Base-by-base conservation (phyloP, 2,888 invertebrate species). In the Lasioglossum marginatum region DNA sequence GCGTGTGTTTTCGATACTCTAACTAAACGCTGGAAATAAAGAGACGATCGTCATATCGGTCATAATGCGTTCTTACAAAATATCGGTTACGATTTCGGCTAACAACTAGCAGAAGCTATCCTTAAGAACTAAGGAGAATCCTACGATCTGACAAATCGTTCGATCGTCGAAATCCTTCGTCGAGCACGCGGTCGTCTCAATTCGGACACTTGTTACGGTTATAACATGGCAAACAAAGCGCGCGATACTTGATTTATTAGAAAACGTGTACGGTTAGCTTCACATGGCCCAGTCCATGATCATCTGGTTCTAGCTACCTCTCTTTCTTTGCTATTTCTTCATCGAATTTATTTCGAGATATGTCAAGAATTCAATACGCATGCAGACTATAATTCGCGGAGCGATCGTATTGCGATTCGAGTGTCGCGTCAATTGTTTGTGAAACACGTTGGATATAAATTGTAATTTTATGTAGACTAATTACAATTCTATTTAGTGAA, bases 41-140 rank as follows among this genome's bases (percentile, higher is more conserved):
- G 34, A 43, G 72, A 72, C 76, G 71, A 45, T 48, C 74, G 68
- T 19, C 45, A 43, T 79, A 45, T 81, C 52, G 75, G 75, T 34
- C 70, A 70, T 71, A 37, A 80, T 37, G 37, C 57, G 52, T 52
- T 48, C 70, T 79, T 79, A 73, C 60, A 34, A 63, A 77, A 86
- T 86, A 85, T 73, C 72, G 87, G 66, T 81, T 85, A 81, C 63
- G 43, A 72, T 63, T 81, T 77, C 37, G 27, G 43, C 45, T 78
- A 74, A 77, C 77, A 80, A 63, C 70, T 87, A 87, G 77, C 57
- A n/a, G 76, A 80, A 85, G 79, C 72, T 87, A 79, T 34, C 78
- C 34, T 81, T 68, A 63, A n/a, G 72, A 71, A 43, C 76, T 81
- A 82, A 70, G 10, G 52, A 37, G 77, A 71, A 81, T 57, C 72